Evolutionary conservation across 53 echinoderm and acorn worm species (phyloP).

Genomic region (Stichopus horrens): DNA sequence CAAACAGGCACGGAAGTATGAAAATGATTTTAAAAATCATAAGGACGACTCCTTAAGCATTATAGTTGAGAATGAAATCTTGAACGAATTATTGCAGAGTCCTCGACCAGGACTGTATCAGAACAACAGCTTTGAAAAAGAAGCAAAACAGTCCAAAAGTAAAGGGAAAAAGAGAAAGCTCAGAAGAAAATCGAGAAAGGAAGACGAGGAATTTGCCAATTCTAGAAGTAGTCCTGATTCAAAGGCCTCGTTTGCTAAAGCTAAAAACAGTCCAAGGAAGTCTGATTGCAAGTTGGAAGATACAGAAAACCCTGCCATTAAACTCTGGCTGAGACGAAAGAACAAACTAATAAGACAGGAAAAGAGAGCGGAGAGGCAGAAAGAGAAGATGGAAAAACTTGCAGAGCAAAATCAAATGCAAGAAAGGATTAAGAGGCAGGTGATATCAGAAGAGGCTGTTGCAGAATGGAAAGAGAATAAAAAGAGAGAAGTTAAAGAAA

Average conservation of each 20-base stretch:
- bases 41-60: conserved; percentile 23
- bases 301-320: conserved; percentile 65
- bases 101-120: conserved; percentile 58
- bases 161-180: conserved; percentile 22
- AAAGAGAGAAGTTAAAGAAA: conserved; percentile 44
- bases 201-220: conserved; percentile 17
- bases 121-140: not conserved
- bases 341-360: conserved; percentile 66
- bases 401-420: conserved; percentile 20
- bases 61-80: conserved; percentile 60
- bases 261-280: not conserved
- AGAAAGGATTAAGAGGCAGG: conserved; percentile 37
- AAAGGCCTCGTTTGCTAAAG: not conserved
- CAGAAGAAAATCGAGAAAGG: not conserved
- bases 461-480: conserved; percentile 47
- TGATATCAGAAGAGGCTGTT: conserved; percentile 47
- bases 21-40: not conserved
- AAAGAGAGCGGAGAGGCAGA: conserved; percentile 47
- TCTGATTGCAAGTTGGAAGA: conserved; percentile 65
- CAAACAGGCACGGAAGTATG: not conserved
- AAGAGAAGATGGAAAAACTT: conserved; percentile 49
- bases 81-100: conserved; percentile 64
- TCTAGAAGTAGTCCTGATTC: not conserved
- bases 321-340: conserved; percentile 70
- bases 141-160: not conserved